Base-by-base conservation (phyloP, 2,888 invertebrate genomes). In the Formica aserva region DNA sequence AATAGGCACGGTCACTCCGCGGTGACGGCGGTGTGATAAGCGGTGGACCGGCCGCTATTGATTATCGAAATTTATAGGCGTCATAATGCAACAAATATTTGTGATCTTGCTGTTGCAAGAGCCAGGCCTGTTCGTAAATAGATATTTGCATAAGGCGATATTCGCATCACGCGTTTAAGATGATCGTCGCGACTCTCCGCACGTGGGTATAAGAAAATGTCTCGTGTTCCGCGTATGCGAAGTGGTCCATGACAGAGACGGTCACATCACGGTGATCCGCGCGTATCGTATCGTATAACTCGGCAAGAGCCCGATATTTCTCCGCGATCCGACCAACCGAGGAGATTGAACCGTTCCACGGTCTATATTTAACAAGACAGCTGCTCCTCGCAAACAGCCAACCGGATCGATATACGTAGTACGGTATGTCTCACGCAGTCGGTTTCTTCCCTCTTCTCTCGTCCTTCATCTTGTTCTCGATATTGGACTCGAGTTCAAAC, bases 21-120 rank as follows among this genome's bases (percentile, higher is more conserved):
- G 82, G 60, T 57, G 77, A 45, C 55, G 81, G 76, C 13, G 26
- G 66, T 18, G 48, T 22, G 57, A 29, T 9, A 13, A 69, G 55
- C 57, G 57, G 69, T 45, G 67, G 65, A 57, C 72, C 38, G 57
- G 45, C 38, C 69, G 63, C 80, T 91, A 91, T 91, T 88, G 91
- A 91, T 91, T 91, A 90, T 90, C 86, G 78, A 84, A 91, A 91
- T 91, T 91, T 91, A 90, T 89, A 87, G 88, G 82, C 75, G 84
- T 77, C 85, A 85, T 87, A 87, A 88, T 88, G 88, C 91, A 89
- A 89, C 89, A 91, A 91, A 91, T 91, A 89, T 91, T 91, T 90
- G 89, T 89, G 88, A 90, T 91, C 88, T 91, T 91, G 84, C 77
- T 4, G 22, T 22, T 55, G 32, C 62, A 48, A 71, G 9, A 52